Evolutionary conservation across 2,797 vertebrate species (phyloP).

Genomic region (Poecilia velifera): DNA sequence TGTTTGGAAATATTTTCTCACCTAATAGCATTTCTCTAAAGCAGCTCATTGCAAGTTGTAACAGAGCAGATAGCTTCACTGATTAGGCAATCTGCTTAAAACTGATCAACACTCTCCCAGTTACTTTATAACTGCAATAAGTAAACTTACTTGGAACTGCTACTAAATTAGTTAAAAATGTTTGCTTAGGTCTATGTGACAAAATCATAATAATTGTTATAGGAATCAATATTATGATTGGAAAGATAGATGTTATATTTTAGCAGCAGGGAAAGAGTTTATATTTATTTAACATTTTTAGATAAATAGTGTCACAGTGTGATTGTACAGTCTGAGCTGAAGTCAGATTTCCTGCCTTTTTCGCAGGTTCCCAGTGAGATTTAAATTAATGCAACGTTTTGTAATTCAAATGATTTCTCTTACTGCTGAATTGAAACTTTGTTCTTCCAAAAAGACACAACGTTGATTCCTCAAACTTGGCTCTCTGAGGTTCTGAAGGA

Average conservation of each 20-base stretch:
- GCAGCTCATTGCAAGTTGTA: not conserved
- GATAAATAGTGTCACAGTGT: not conserved
- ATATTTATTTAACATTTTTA: not conserved
- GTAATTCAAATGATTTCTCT: not conserved
- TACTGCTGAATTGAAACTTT: not conserved
- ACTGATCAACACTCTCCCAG: no score
- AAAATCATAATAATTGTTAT: not conserved
- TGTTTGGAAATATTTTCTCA: not conserved
- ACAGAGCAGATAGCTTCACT: not conserved
- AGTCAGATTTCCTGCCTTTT: not conserved
- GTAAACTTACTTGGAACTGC: not conserved
- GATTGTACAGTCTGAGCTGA: not conserved
- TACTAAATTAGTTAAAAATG: not conserved
- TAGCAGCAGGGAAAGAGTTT: not conserved
- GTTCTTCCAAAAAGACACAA: not conserved
- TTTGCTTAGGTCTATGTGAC: not conserved
- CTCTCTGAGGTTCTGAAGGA: not conserved
- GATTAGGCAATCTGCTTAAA: not conserved
- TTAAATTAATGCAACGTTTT: not conserved
- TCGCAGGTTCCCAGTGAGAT: not conserved
- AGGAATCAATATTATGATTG: not conserved
- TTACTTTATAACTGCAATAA: not conserved
- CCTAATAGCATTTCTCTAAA: not conserved
- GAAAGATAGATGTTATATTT: not conserved
- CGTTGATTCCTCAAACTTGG: not conserved